These are phyloP conservation scores for Myotis yumanensis DNA, from an alignment of 2,113 vertebrate genomes.

Conservation along the genomic window DNA sequence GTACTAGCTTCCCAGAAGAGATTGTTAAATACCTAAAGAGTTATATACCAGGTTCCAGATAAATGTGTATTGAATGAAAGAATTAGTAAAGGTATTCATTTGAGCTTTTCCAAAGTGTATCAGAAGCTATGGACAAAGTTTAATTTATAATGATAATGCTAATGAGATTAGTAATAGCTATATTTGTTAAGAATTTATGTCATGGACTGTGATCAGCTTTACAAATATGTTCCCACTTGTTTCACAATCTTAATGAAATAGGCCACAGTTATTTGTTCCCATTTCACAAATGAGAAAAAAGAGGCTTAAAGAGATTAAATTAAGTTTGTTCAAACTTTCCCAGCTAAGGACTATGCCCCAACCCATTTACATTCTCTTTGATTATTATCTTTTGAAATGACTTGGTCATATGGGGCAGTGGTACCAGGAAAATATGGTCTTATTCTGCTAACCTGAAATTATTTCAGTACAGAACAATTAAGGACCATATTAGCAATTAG, in stretches of 20 bases:
- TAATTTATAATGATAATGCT: not conserved
- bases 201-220: not conserved
- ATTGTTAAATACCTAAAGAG: not conserved
- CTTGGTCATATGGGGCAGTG: not conserved
- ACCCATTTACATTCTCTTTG: conserved; percentile 13
- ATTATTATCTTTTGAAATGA: not conserved
- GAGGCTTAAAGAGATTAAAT: not conserved
- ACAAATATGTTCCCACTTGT: not conserved
- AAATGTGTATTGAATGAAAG: conserved; percentile 18
- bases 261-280: not conserved
- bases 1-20: not conserved
- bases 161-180: not conserved
- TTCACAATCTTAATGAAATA: not conserved
- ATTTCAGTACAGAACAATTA: not conserved
- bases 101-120: not conserved
- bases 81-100: not conserved
- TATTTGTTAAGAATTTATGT: not conserved
- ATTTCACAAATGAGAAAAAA: conserved; percentile 5
- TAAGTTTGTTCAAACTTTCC: not conserved
- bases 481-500: not conserved
- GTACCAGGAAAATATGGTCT: not conserved
- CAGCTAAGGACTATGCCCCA: not conserved
- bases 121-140: conserved; percentile 3
- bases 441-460: not conserved
- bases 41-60: not conserved